Evolutionary conservation across 2,113 vertebrate genomes (phyloP), one percentile per base, ranked within the genome.

Genomic region (Lagopus muta): DNA sequence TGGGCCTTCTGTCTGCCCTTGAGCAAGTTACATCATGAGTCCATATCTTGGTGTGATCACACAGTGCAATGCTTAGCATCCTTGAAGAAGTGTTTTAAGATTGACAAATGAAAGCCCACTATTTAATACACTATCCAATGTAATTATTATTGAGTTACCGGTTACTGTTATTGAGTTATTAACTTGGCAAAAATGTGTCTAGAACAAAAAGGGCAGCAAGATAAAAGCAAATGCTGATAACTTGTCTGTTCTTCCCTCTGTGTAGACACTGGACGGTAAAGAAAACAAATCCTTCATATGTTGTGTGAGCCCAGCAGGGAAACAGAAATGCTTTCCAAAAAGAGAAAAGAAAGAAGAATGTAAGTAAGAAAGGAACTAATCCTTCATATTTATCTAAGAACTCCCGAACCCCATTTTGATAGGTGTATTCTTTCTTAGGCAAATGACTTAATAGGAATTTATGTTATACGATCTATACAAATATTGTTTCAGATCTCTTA

Each of bases 101-200:
- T 0, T 77, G 89, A 74, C 82, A 93, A 89, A 92, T 92, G 91
- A 90, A 94, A 91, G 67, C 88, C 88, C 65, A 34, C 88, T 82
- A 3, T 67, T 88, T 91, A 87, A 94, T 77, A 71, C 55, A 43
- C 87, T 38, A 87, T 88, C 83, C 79, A 93, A 95, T 91, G 85
- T 78, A 75, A 94, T 95, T 92, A 83, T 95, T 93, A 94, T 93
- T 86, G 94, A 95, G 90, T 95, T 91, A 88, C 88, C 60, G 40
- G 72, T 92, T 81, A 57, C 61, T 0, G 1, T 88, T 88, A 94
- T 86, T 79, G 90, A 97, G 93, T 94, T 95, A 92, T 86, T 92
- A 94, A 86, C 89, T 92, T 62, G 76, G 69, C 73, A 94, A 92
- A 96, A 95, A 78, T 16, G 73, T 65, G 73, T 82, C 76, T 55